Percentiles rank a stretch among this genome's conserved stretches.
These are phyloP conservation scores for Lithobates pipiens DNA, from an alignment of 2,797 vertebrate species.

Conservation along the genomic window DNA sequence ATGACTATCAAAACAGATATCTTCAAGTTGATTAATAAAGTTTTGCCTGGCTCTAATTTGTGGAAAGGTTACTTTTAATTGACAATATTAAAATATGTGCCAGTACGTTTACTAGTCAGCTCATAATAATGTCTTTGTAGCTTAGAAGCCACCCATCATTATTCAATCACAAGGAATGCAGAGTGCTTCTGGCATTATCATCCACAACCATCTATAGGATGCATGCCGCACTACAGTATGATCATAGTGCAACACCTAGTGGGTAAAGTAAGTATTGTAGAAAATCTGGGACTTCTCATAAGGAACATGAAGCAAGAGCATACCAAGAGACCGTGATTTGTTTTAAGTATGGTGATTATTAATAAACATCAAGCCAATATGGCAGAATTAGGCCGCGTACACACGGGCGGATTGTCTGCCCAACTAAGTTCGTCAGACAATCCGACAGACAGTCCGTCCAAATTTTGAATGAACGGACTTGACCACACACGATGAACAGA, in stretches of 20 bases:
- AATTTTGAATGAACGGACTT: too few relatives aligned
- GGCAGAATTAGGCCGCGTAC: too few relatives aligned
- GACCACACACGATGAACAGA: too few relatives aligned
- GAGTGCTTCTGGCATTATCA: not conserved
- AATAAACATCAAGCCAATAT: too few relatives aligned
- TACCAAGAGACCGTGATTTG: not conserved
- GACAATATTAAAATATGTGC: not conserved
- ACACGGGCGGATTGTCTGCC: too few relatives aligned
- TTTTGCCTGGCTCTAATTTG: not conserved
- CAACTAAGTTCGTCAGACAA: too few relatives aligned
- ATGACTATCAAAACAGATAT: not conserved
- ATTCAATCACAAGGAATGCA: not conserved
- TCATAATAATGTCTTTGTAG: not conserved
- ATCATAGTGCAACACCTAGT: conserved; percentile 4
- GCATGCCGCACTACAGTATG: not conserved
- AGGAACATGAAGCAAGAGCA: not conserved
- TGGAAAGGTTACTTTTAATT: not conserved
- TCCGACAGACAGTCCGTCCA: too few relatives aligned
- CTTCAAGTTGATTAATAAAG: not conserved
- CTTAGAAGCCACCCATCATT: not conserved
- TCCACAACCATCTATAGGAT: not conserved
- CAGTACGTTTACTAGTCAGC: not conserved
- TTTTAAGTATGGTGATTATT: not conserved
- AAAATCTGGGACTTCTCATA: not conserved
- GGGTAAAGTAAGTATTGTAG: not conserved